A percentile compares a stretch with the other conserved stretches of the same genome.
Conservation (phyloP, 2,888 invertebrate species). For the Aplocera efformata region DNA sequence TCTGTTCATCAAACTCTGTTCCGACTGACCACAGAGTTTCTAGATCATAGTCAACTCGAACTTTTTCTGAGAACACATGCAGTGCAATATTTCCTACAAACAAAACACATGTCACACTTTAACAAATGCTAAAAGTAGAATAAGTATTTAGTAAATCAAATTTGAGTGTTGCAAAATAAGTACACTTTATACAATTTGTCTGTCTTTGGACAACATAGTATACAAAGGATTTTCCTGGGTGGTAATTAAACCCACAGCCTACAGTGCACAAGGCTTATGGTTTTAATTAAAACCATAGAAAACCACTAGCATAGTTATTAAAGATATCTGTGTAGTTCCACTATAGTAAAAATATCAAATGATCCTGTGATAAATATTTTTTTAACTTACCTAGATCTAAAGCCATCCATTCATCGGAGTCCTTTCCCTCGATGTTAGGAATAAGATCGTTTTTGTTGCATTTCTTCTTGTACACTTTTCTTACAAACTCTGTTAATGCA, state of each 20-base stretch:
- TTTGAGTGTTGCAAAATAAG: too few species aligned
- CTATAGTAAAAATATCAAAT: too few species aligned
- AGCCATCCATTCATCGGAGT: conserved; percentile 91
- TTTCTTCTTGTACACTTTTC: conserved; percentile 88
- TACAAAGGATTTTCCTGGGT: too few species aligned
- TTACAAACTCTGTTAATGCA: conserved; percentile 87
- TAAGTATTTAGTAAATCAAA: too few species aligned
- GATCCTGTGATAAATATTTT: not conserved
- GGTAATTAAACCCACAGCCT: too few species aligned
- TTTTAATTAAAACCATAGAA: too few species aligned
- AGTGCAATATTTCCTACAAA: conserved; percentile 93
- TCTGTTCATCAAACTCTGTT: conserved; percentile 86
- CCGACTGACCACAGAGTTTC: conserved; percentile 96
- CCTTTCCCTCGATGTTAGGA: conserved; percentile 89
- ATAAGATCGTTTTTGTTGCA: conserved; percentile 80
- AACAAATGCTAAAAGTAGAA: too few species aligned
- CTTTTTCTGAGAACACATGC: conserved; percentile 89
- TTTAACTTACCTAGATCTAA: conserved; percentile 88
- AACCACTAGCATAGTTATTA: too few species aligned
- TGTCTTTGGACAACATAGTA: too few species aligned
- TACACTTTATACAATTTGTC: too few species aligned
- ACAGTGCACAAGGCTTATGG: too few species aligned
- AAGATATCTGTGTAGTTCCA: too few species aligned
- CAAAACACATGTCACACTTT: conserved; percentile 19
- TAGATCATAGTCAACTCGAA: conserved; percentile 88